Percentiles rank a stretch among this genome's conserved stretches.
Conservation (phyloP, 2,113 vertebrate genomes). For the Semicossyphus pulcher region DNA sequence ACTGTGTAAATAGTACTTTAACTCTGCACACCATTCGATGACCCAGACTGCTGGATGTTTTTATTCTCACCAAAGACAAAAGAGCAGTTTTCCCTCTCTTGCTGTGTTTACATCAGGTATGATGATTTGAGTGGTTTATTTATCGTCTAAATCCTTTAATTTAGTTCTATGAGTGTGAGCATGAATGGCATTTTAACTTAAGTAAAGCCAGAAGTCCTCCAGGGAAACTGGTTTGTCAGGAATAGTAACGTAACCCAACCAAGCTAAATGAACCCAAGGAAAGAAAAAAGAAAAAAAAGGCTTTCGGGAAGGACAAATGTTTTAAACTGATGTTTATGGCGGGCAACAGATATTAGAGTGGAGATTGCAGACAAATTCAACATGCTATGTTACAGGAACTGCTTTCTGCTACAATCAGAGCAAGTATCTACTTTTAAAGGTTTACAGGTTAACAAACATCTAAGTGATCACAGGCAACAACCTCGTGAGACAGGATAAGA, state of each 20-base stretch:
- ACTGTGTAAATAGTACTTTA: background rate
- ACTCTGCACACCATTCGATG: background rate
- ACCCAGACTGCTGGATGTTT: constrained; percentile 5
- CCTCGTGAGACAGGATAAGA: too few relatives aligned
- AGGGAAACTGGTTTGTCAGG: background rate
- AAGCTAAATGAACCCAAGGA: background rate
- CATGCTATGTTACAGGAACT: constrained; percentile 34
- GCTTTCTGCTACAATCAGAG: constrained; percentile 22
- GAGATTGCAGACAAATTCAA: constrained; percentile 16
- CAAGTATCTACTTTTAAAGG: constrained; percentile 38
- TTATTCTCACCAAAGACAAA: constrained; percentile 12
- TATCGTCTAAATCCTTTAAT: background rate
- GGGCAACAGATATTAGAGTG: constrained; percentile 10
- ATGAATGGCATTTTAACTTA: background rate
- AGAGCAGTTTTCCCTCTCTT: background rate
- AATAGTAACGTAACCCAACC: background rate
- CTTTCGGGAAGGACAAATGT: too few relatives aligned
- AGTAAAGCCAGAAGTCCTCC: background rate
- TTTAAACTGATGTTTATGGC: too few relatives aligned
- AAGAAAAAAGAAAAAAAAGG: too few relatives aligned
- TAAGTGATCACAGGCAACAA: constrained; percentile 19
- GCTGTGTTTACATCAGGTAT: constrained; percentile 6
- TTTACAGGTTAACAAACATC: constrained; percentile 34
- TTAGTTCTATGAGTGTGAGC: background rate
- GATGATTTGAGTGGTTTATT: background rate